Conservation (phyloP, 2,797 vertebrate genomes). For the Hozukius guyotensis region DNA sequence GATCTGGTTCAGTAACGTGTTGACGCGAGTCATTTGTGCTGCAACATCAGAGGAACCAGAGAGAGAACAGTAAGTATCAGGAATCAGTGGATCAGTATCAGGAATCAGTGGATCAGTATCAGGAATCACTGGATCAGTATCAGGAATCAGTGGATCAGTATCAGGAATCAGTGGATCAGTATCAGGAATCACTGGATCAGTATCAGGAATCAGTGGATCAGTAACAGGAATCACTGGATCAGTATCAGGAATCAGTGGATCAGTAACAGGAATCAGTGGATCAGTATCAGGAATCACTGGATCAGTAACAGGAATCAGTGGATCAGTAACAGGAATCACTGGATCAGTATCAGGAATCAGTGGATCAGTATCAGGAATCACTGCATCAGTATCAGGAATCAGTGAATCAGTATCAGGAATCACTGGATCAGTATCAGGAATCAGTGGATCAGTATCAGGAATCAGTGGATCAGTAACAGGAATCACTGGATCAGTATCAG, state of each 20-base stretch:
- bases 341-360: too few species aligned
- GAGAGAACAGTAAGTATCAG: neutral
- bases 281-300: too few species aligned
- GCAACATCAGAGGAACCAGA: neutral
- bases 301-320: too few species aligned
- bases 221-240: too few species aligned
- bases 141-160: too few species aligned
- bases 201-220: too few species aligned
- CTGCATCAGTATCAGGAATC: fast-evolving
- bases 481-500: neutral
- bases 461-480: neutral
- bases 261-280: too few species aligned
- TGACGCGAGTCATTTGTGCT: conserved; percentile 96
- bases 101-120: too few species aligned
- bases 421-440: neutral
- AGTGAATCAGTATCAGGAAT: neutral
- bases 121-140: too few species aligned
- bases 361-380: too few species aligned
- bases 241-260: too few species aligned
- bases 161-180: fast-evolving
- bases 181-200: fast-evolving
- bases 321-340: too few species aligned
- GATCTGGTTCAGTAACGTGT: conserved; percentile 94
- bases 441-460: neutral
- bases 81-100: neutral